Evolutionary conservation across 2,888 invertebrate genomes (phyloP).

Genomic region (Bursaphelenchus okinawaensis): DNA sequence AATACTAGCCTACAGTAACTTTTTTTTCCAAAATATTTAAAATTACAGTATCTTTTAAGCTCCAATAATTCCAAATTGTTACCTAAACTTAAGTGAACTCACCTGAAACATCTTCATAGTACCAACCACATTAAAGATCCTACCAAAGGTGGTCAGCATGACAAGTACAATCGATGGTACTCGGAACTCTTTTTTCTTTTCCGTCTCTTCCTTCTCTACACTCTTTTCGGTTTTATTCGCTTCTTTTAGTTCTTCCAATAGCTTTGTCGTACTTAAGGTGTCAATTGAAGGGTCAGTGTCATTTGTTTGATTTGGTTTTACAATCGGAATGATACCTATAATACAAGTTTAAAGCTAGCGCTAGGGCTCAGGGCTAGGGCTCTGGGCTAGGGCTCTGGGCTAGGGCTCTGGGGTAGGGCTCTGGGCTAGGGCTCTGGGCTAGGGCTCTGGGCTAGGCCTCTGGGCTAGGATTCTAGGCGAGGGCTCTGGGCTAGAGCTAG

Average conservation of each 20-base stretch:
- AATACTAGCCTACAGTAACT: no score
- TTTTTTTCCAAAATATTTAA: no score
- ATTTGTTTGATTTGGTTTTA: background rate
- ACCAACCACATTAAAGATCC: conserved; percentile 24
- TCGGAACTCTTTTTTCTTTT: background rate
- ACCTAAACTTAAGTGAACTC: no score
- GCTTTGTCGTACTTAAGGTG: background rate
- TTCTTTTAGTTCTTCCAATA: background rate
- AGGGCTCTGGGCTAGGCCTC: background rate
- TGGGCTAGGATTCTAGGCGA: no score
- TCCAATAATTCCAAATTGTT: no score
- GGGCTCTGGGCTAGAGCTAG: no score
- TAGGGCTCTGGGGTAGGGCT: no score
- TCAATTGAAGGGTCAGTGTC: background rate
- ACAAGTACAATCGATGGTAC: conserved; percentile 20
- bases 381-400: no score
- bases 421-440: background rate
- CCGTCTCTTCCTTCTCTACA: background rate
- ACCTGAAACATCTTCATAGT: conserved; percentile 25
- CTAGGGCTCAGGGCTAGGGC: no score
- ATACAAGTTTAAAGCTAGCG: no score
- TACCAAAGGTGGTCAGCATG: conserved; percentile 19
- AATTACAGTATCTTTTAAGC: no score
- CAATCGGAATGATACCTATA: background rate
- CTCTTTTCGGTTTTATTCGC: background rate